Evolutionary conservation across 1,140 invertebrate genomes (phyloP), one percentile per base, ranked within the genome.

Genomic region (Thrips palmi): DNA sequence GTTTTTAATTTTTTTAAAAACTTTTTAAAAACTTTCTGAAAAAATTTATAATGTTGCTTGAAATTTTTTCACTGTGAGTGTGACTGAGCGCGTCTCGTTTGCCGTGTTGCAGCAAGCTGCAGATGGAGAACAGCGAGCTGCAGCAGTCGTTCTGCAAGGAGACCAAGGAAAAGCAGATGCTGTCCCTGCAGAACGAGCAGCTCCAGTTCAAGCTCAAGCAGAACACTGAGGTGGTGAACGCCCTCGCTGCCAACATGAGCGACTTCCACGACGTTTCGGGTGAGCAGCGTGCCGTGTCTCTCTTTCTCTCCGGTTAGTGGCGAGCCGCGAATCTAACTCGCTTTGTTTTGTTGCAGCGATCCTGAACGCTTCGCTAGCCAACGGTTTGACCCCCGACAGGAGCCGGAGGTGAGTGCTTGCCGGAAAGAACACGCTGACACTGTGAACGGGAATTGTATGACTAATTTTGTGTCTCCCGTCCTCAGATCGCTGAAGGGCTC

Each of bases 141-240:
- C 58, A 71, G n/a, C 75, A 80, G 34, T 68, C 64, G 1, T 67
- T 72, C 25, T 71, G 73, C 22, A 64, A 78, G 18, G 74, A 87
- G 50, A 60, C 62, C 0, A 77, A 78, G 45, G 77, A 81, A 33
- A 81, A 80, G 40, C 73, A 80, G 36, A 61, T 79, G 8, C 53
- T 88, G 3, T 70, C 70, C 0, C 74, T 78, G 47, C 70, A 81
- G 47, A 88, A 87, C 51, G 87, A 92, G 59, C 79, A 88, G 56
- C 60, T 91, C 2, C 67, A 78, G 48, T 91, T 81, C 69, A 77
- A 77, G 52, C 63, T 91, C 33, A 67, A 77, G 48, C 76, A 81
- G 46, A 81, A 78, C 49, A 73, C 70, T 22, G 71, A 78, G 49
- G 67, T 77, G 6, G 59, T 67, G 11, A 65, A 54, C 38, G 61